Percentiles rank a stretch among this genome's conserved stretches.
Conservation (phyloP, 1,140 invertebrate genomes). For the Trypoxylus dichotomus region DNA sequence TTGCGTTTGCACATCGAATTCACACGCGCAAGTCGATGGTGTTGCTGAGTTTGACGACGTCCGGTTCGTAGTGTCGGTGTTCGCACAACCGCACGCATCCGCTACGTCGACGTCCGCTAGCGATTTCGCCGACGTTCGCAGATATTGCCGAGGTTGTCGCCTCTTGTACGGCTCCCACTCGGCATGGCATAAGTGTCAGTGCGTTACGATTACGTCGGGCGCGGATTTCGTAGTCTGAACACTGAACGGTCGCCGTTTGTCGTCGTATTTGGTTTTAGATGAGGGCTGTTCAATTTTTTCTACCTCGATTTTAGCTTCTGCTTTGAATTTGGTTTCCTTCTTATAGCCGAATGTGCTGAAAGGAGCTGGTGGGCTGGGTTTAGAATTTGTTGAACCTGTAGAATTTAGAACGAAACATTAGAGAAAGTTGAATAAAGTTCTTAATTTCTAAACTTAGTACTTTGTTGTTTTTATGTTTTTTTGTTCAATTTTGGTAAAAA, state of each 20-base stretch:
- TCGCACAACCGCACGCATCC: not conserved
- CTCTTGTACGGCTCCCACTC: slow-evolving; percentile 63
- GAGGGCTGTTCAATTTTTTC: slow-evolving; percentile 47
- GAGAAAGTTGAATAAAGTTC: too few species aligned
- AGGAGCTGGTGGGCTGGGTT: slow-evolving; percentile 49
- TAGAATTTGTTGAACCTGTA: slow-evolving; percentile 48
- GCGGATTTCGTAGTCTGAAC: slow-evolving; percentile 81
- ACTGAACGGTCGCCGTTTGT: slow-evolving; percentile 62
- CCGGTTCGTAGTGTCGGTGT: not conserved
- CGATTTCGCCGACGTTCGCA: slow-evolving; percentile 42
- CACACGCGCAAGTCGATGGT: not conserved
- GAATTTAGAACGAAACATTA: too few species aligned
- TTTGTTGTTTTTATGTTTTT: too few species aligned
- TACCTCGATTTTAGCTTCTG: slow-evolving; percentile 69
- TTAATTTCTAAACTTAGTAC: too few species aligned
- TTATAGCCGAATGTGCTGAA: slow-evolving; percentile 53
- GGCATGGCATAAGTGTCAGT: slow-evolving; percentile 64
- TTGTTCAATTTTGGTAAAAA: too few species aligned
- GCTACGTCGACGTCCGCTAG: slow-evolving; percentile 34
- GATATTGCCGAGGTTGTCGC: slow-evolving; percentile 57
- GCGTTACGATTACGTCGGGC: slow-evolving; percentile 83
- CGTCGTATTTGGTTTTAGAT: slow-evolving; percentile 23
- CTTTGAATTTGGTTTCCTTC: slow-evolving; percentile 59
- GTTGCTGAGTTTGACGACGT: not conserved
- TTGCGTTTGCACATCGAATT: not conserved